These are phyloP conservation scores for Loxodonta africana DNA, from an alignment of 2,113 vertebrate species.

Conservation along the genomic window DNA sequence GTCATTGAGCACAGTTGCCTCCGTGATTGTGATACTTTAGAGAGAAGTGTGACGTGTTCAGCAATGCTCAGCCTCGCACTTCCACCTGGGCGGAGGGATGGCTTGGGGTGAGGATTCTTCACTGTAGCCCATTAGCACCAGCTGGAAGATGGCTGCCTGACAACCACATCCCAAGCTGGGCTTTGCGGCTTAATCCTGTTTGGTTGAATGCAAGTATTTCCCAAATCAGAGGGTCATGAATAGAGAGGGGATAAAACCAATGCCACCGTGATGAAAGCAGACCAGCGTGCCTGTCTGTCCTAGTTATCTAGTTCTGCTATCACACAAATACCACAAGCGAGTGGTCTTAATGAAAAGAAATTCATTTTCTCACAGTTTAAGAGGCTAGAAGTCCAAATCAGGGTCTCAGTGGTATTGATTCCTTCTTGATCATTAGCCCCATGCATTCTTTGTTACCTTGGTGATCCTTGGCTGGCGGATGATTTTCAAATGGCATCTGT, in stretches of 20 bases:
- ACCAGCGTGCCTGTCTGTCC: neutral
- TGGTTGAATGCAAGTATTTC: slow-evolving; percentile 80
- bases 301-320: neutral
- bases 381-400: neutral
- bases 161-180: neutral
- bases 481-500: neutral
- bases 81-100: slow-evolving; percentile 49
- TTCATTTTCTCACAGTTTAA: neutral
- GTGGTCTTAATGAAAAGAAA: neutral
- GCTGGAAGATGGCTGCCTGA: slow-evolving; percentile 65
- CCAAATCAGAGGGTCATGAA: neutral
- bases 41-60: slow-evolving; percentile 72
- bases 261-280: neutral
- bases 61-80: slow-evolving; percentile 45
- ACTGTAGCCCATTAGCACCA: slow-evolving; percentile 72
- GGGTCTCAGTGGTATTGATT: neutral
- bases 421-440: neutral
- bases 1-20: slow-evolving; percentile 80
- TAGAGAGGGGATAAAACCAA: slow-evolving; percentile 1
- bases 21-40: slow-evolving; percentile 83
- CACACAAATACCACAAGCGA: neutral
- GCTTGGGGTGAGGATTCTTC: slow-evolving; percentile 66
- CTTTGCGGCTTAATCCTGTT: slow-evolving; percentile 79
- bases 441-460: neutral
- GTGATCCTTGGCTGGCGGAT: neutral